These are phyloP conservation scores for Protophormia terraenovae DNA, from an alignment of 2,888 invertebrate genomes.

Conservation along the genomic window DNA sequence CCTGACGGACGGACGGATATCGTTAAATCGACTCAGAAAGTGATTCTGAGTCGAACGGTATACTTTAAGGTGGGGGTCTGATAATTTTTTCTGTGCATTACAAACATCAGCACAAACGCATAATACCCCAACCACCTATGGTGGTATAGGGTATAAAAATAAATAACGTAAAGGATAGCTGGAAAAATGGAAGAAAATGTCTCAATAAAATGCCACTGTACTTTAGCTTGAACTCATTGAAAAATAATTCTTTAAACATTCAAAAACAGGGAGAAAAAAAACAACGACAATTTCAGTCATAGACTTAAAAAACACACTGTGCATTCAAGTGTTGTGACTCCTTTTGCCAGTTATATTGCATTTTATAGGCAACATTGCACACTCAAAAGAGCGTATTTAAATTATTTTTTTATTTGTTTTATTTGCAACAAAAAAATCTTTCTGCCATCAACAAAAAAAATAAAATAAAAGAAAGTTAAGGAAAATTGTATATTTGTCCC, in stretches of 20 bases:
- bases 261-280: not conserved
- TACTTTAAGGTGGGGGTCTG: too few species aligned
- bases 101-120: too few species aligned
- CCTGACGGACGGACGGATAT: too few species aligned
- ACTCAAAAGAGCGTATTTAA: constrained; percentile 74
- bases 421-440: not conserved
- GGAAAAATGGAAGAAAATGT: constrained; percentile 36
- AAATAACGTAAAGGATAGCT: not conserved
- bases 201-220: constrained; percentile 49
- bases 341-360: constrained; percentile 61
- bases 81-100: too few species aligned
- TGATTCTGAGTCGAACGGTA: too few species aligned
- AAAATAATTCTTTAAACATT: constrained; percentile 39
- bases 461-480: not conserved
- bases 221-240: constrained; percentile 38
- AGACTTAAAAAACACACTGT: constrained; percentile 37
- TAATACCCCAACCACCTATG: too few species aligned
- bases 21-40: too few species aligned
- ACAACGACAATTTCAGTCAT: constrained; percentile 44
- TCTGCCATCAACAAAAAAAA: not conserved
- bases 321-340: constrained; percentile 60
- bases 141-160: too few species aligned
- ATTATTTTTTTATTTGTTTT: constrained; percentile 36
- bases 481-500: not conserved
- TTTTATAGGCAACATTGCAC: constrained; percentile 74